Percentiles rank a stretch among this genome's conserved stretches.
These are phyloP conservation scores for Stegodyphus mimosarum DNA, from an alignment of 1,140 invertebrate species.

Conservation along the genomic window DNA sequence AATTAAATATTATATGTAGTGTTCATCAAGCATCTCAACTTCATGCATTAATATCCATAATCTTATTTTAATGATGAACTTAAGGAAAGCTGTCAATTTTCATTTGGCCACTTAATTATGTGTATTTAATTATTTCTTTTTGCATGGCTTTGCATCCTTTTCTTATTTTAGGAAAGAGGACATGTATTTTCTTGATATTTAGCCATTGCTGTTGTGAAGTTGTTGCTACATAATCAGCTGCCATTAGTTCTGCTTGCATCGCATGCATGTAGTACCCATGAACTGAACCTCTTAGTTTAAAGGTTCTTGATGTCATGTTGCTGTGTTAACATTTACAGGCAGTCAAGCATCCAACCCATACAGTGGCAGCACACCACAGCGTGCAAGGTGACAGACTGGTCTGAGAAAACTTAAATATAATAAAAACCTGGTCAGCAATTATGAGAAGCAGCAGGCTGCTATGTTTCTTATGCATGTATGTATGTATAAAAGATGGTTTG, in stretches of 20 bases:
- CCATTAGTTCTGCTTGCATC: constrained; percentile 46
- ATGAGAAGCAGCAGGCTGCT: constrained; percentile 54
- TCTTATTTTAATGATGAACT: too few species aligned
- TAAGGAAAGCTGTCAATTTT: too few species aligned
- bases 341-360: constrained; percentile 56
- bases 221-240: constrained; percentile 26
- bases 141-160: constrained; percentile 59
- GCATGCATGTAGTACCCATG: constrained; percentile 23
- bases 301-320: constrained; percentile 27
- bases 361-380: constrained; percentile 52
- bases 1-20: too few species aligned
- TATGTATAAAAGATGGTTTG: too few species aligned
- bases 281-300: constrained; percentile 21
- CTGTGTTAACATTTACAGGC: constrained; percentile 49
- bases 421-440: constrained; percentile 42
- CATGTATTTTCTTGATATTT: constrained; percentile 52
- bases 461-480: constrained; percentile 40
- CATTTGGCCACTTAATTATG: too few species aligned
- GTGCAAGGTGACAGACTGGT: constrained; percentile 61
- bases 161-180: constrained; percentile 56
- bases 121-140: constrained; percentile 3
- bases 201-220: constrained; percentile 39
- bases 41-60: too few species aligned
- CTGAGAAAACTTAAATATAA: constrained; percentile 14
- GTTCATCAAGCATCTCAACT: too few species aligned